Percentiles rank a stretch among this genome's conserved stretches.
These are phyloP conservation scores for Drosophila arizonae DNA, from an alignment of 1,140 invertebrate genomes.

Conservation along the genomic window DNA sequence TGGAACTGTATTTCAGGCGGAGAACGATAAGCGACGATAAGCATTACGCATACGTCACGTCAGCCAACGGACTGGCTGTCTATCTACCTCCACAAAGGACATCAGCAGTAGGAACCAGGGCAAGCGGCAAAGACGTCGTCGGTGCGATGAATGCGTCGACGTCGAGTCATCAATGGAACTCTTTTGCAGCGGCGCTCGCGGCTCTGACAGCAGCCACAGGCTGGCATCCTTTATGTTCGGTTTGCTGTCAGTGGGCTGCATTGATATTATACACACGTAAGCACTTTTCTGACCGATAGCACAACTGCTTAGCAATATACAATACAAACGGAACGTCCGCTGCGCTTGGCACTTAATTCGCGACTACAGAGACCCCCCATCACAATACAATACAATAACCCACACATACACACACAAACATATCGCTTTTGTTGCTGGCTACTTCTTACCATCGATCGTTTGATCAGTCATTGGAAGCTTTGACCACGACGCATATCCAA, in stretches of 20 bases:
- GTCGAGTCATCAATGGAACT: constrained; percentile 73
- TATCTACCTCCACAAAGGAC: constrained; percentile 63
- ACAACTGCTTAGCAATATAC: constrained; percentile 6
- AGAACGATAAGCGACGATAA: background rate
- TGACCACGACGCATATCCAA: no score
- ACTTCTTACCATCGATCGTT: constrained; percentile 7
- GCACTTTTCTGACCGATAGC: constrained; percentile 2
- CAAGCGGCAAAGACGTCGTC: constrained; percentile 56
- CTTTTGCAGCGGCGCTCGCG: constrained; percentile 50
- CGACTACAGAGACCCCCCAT: constrained; percentile 51
- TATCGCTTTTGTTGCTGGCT: background rate
- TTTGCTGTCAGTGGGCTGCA: constrained; percentile 36
- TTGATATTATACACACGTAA: constrained; percentile 32
- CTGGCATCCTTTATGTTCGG: constrained; percentile 57
- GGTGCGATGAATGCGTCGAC: constrained; percentile 11
- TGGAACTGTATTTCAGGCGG: background rate
- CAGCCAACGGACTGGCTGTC: constrained; percentile 5
- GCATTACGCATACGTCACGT: constrained; percentile 54
- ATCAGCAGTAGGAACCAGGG: constrained; percentile 75
- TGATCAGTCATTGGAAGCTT: constrained; percentile 2
- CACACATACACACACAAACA: constrained; percentile 21
- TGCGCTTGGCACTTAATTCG: constrained; percentile 50
- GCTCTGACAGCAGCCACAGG: constrained; percentile 36
- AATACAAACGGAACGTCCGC: constrained; percentile 38
- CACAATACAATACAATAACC: constrained; percentile 6